Evolutionary conservation across 2,113 vertebrate genomes (phyloP), one percentile per base, ranked within the genome.

Genomic region (Pelodiscus sinensis): DNA sequence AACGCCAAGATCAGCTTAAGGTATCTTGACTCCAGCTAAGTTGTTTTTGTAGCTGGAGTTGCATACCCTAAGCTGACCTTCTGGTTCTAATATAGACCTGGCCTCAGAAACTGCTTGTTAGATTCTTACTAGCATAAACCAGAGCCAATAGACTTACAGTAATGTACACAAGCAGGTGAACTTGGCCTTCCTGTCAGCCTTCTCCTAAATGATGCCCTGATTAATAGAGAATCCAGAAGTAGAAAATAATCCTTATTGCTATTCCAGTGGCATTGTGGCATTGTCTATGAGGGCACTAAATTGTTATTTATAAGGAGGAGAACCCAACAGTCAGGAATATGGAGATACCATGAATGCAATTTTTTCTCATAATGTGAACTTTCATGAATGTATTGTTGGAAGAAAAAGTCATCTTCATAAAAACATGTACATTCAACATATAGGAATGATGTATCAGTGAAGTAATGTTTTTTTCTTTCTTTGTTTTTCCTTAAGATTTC

Each of bases 401-500:
- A 81, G 44, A 3, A 44, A 13, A 54, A 91, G 18, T n/a, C 77
- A 57, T 57, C 29, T 0, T 0, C 91, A 93, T 52, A 68, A 77
- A 93, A 56, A 31, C 54, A 31, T 35, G 86, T 55, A 3, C 84
- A 18, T 27, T 88, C 81, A 82, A 55, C 6, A 4, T 50, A n/a
- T 65, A 81, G 90, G 22, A 92, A 79, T 78, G 57, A 57, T 60
- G 27, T 84, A 44, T 52, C 86, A 29, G 21, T 91, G 55, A 92
- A 95, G 88, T 14, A 91, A 85, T 55, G 13, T 50, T 77, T 31
- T 91, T 87, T 94, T 9, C 82, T 86, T 78, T 31, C 31, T 88
- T 92, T 57, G 88, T 31, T 96, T 90, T 82, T 82, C 73, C 90
- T 86, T 91, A 82, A 97, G 97, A 97, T 98, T 96, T 98, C 97